Evolutionary conservation across 2,888 invertebrate genomes (phyloP), one percentile per base, ranked within the genome.

Genomic region (Scrobipalpa atriplicella): DNA sequence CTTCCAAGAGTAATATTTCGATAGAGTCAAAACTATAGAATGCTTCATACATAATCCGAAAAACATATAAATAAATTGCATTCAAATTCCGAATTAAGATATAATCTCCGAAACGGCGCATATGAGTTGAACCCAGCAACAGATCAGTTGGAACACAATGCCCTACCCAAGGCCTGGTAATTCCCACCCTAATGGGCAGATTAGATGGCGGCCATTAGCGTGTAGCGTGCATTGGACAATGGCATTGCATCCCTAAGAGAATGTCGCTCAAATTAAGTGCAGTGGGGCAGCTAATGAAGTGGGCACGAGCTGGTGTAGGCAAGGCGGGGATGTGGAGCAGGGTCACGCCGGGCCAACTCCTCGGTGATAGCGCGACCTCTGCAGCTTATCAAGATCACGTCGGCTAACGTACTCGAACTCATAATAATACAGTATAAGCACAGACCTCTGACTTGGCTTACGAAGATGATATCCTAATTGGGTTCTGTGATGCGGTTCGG

Each of bases 321-420:
- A 91, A 91, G 90, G 83, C 84, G 80, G 70, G 72, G 78, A 91
- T 84, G 77, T 90, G 71, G 91, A 85, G 89, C 90, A 91, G 91
- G 92, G 92, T 89, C 89, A 88, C 73, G 29, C 76, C 70, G 79
- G 78, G 81, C 78, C 82, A 82, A 86, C 83, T 84, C 85, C 85
- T 84, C 75, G 79, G 90, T 85, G 91, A 92, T 90, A 90, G 90
- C 87, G 82, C 79, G 89, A 88, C 91, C 90, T 91, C 79, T 86
- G 81, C 79, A 77, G 81, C 78, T 85, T 89, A 89, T 86, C 84
- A 80, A 19, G 79, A 83, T 81, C 80, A 73, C 72, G n/a, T n/a
- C 36, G 39, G 60, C 60, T 60, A 41, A 21, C 54, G 54, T 13
- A 56, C 52, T 52, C 18, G 51, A 29, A 29, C 16, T 16, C 47